Base-by-base conservation (phyloP, 2,797 vertebrate genomes). In the Anisognathus igniventris region DNA sequence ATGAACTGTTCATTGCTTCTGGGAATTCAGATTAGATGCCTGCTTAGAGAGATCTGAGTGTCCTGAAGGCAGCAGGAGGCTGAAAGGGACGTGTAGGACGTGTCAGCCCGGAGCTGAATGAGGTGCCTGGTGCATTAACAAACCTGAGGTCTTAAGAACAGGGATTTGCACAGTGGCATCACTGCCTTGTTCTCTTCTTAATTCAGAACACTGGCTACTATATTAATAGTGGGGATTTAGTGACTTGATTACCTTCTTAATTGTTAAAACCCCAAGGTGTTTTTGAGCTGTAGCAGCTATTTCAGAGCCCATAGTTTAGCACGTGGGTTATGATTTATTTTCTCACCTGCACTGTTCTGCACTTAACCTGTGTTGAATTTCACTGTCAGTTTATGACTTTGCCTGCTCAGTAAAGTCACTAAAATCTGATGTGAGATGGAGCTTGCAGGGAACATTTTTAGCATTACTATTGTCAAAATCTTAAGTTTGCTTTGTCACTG, bases 21-120 rank as follows among this genome's bases (percentile, higher is more conserved):
- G 9, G 27, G 51, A 77, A 75, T 77, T 71, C 64, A 79, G 67
- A 77, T 93, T 72, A 78, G 58, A 19, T 77, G 54, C 53, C 72
- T 88, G 1, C 47, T 90, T 81, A 78, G 66, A 39, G 70, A 75
- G 76, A 66, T 84, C 19, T 64, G 62, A 33, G 62, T n/a, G 47
- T 88, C 90, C 71, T 88, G 85, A 77, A 88, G 57, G 14, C 53
- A 79, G 14, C 48, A 77, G 53, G 48, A 70, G 48, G 39, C 61
- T 62, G 54, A 56, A 35, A 68, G 73, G 54, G 66, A 88, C 40
- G 5, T 78, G 90, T 61, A 12, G 92, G 88, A 92, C 10, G 19
- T 84, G 92, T 65, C 80, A 84, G 67, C 71, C 45, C 0, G 0
- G 37, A 86, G 65, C 85, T 86, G 75, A n/a, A 42, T 14, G 5